Percentiles rank a stretch among this genome's conserved stretches.
phyloP scores from a whole-genome alignment of 2,888 invertebrate species.

The Dolichopus griseipennis region DNA sequence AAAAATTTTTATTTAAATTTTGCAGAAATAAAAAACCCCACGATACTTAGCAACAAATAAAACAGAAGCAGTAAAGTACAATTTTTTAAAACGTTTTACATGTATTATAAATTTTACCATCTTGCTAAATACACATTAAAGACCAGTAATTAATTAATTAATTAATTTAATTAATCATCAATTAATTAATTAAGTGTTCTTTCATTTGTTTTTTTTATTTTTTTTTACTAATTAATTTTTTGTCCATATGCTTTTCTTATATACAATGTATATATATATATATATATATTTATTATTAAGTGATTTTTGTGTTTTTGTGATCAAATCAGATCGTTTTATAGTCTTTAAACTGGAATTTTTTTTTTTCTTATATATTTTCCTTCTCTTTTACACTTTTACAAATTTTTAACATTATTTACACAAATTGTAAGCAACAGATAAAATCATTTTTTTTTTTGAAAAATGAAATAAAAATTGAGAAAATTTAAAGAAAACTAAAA shows the following conservation, averaged over 20 bases:
- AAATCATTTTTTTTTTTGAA: too few species aligned
- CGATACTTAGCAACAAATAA: too few species aligned
- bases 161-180: neutral
- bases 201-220: neutral
- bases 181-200: too few species aligned
- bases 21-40: too few species aligned
- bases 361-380: too few species aligned
- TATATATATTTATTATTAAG: too few species aligned
- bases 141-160: neutral
- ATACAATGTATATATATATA: too few species aligned
- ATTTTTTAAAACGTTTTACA: too few species aligned
- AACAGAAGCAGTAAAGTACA: too few species aligned
- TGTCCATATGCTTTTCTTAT: neutral
- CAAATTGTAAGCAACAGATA: neutral
- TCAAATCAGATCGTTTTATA: neutral
- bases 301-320: neutral
- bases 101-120: neutral
- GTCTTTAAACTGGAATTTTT: neutral
- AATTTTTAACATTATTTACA: neutral
- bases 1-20: too few species aligned
- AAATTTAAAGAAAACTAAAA: too few species aligned
- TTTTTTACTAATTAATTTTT: neutral
- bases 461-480: too few species aligned
- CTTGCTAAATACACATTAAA: neutral
- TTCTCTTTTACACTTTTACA: neutral